Conservation (phyloP, 2,888 invertebrate genomes). For the Ferrisia virgata region DNA sequence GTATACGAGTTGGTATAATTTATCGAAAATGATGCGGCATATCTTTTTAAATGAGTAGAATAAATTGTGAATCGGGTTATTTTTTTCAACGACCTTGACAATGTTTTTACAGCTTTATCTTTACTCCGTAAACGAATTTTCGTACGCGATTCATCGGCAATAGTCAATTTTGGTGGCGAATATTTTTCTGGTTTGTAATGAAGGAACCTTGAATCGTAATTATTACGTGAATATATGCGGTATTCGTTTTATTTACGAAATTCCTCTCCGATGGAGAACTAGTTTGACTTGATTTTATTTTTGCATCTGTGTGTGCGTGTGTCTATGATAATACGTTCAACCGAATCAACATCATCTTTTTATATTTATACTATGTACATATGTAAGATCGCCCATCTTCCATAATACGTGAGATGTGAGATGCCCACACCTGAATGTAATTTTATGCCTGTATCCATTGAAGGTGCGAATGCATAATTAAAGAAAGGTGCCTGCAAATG, state of each 20-base stretch:
- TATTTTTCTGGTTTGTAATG: not conserved
- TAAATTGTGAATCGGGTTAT: not conserved
- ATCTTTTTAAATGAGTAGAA: not conserved
- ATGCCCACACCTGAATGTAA: not conserved
- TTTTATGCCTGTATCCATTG: too few relatives aligned
- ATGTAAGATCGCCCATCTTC: not conserved
- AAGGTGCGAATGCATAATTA: too few relatives aligned
- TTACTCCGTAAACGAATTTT: not conserved
- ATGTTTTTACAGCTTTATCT: not conserved
- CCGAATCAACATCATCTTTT: not conserved
- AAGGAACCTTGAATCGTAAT: slow-evolving; percentile 7
- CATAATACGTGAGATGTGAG: not conserved
- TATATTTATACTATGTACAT: too few relatives aligned
- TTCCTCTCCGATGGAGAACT: slow-evolving; percentile 20
- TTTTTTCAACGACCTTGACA: not conserved
- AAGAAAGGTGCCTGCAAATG: too few relatives aligned
- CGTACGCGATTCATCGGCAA: not conserved
- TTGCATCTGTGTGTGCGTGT: not conserved
- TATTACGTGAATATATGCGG: not conserved
- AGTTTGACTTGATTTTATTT: slow-evolving; percentile 27
- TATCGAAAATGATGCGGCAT: not conserved
- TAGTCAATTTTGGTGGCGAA: slow-evolving; percentile 15
- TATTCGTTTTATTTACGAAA: slow-evolving; percentile 10
- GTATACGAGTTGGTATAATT: not conserved
- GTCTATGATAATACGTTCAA: not conserved